Evolutionary conservation across 2,797 vertebrate genomes (phyloP).

Genomic region (Megaceryle alcyon): DNA sequence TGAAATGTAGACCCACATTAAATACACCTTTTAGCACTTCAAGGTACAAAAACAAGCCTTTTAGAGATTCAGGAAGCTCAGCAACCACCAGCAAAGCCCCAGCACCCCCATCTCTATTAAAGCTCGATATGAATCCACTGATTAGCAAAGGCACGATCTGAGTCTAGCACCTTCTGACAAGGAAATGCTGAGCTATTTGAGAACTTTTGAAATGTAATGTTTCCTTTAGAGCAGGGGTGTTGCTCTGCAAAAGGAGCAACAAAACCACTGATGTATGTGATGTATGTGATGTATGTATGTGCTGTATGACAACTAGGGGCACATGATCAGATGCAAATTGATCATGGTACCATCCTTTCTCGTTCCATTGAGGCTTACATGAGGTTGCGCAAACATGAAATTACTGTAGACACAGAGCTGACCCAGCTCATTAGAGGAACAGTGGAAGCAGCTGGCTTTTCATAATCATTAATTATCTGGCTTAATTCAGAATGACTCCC

Average conservation of each 20-base stretch:
- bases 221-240: neutral
- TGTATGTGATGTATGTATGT: neutral
- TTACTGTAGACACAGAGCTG: neutral
- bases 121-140: neutral
- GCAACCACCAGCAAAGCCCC: neutral
- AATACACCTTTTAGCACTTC: neutral
- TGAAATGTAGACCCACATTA: neutral
- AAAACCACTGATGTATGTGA: neutral
- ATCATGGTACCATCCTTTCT: neutral
- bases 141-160: neutral
- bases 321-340: neutral
- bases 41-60: neutral
- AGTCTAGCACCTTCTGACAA: neutral
- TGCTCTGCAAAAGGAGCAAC: neutral
- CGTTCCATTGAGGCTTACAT: neutral
- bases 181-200: neutral
- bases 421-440: neutral
- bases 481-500: neutral
- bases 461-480: neutral
- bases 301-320: neutral
- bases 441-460: neutral
- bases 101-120: neutral
- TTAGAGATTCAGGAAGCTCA: neutral
- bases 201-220: neutral
- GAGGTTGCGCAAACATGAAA: neutral